phyloP scores from a whole-genome alignment of 2,113 vertebrate genomes.

The Struthidea cinerea region DNA sequence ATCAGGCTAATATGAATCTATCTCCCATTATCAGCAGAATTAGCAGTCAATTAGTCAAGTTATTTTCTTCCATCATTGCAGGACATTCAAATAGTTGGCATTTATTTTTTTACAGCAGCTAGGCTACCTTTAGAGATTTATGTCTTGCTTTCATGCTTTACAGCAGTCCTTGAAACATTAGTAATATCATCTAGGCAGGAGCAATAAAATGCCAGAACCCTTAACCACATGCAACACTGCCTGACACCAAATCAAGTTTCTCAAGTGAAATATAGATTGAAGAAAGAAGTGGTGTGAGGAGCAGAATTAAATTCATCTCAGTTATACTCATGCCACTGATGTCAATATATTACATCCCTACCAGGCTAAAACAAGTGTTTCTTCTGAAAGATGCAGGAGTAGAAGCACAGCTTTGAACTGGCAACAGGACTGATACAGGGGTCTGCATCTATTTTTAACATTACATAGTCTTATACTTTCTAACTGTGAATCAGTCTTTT shows the following conservation, averaged over 20 bases:
- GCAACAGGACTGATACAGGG: not conserved
- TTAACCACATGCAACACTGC: constrained; percentile 1
- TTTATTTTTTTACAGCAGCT: not conserved
- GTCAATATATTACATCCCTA: constrained; percentile 27
- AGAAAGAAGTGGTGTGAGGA: not conserved
- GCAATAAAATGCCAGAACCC: constrained; percentile 23
- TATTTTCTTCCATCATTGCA: constrained; percentile 28
- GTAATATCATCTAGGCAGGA: constrained; percentile 43
- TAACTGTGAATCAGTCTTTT: not conserved
- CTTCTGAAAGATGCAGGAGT: not conserved
- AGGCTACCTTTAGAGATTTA: constrained; percentile 30
- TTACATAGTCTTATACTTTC: not conserved
- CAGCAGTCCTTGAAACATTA: constrained; percentile 41
- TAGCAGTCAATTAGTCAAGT: not conserved
- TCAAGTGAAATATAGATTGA: constrained; percentile 35
- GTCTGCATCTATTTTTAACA: not conserved
- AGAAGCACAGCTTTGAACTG: not conserved
- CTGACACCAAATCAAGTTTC: constrained; percentile 52
- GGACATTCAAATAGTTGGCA: not conserved
- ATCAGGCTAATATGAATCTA: not conserved
- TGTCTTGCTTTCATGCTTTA: constrained; percentile 42
- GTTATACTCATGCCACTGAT: not conserved
- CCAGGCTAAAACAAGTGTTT: not conserved
- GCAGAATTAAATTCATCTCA: constrained; percentile 30
- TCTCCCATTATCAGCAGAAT: not conserved